Evolutionary conservation across 1,140 invertebrate species (phyloP).

Genomic region (Drosophila virilis): DNA sequence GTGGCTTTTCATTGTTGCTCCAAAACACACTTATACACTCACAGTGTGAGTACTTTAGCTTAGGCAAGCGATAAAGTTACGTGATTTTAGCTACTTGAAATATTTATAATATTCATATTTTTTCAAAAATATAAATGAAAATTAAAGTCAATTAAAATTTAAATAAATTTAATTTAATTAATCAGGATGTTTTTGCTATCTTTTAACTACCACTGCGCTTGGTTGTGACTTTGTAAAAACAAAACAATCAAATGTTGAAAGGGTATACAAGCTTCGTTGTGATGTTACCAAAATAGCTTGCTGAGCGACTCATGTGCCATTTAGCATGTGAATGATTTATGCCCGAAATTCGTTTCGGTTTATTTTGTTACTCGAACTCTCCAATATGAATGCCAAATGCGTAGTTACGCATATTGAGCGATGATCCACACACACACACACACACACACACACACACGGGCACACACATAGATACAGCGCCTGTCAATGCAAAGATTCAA

Average conservation of each 20-base stretch:
- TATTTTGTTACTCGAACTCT: constrained; percentile 31
- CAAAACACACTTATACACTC: not conserved
- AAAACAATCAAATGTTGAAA: not conserved
- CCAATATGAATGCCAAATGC: constrained; percentile 63
- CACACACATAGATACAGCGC: constrained; percentile 4
- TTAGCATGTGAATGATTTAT: constrained; percentile 74
- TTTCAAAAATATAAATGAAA: no score
- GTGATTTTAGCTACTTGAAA: not conserved
- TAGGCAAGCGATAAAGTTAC: not conserved
- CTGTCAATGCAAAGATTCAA: constrained; percentile 54
- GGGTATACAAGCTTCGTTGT: not conserved
- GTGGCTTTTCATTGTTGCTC: constrained; percentile 13
- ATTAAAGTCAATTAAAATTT: no score
- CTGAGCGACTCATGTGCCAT: constrained; percentile 22
- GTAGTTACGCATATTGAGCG: constrained; percentile 70
- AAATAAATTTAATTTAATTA: no score
- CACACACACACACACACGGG: constrained; percentile 12
- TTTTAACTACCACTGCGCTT: no score
- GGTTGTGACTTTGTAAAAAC: no score
- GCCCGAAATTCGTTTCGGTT: constrained; percentile 53
- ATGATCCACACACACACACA: constrained; percentile 20
- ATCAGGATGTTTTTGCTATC: no score
- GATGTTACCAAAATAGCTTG: not conserved
- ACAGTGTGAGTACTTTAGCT: not conserved
- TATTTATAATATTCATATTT: no score